phyloP scores from a whole-genome alignment of 2,113 vertebrate species.

The Xenus cinereus region DNA sequence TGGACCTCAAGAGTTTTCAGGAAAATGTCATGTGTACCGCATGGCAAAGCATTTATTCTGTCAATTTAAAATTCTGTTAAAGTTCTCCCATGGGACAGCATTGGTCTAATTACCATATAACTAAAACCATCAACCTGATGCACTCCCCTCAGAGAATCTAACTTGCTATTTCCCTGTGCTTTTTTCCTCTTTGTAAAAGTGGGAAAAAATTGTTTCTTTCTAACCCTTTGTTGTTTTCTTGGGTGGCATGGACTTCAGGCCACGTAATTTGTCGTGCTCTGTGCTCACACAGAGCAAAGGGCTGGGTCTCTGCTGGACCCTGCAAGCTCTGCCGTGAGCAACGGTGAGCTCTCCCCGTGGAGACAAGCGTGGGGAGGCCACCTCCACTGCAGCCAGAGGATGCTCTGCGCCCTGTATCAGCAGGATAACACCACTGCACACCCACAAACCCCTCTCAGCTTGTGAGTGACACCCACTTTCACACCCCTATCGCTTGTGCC shows the following conservation, averaged over 20 bases:
- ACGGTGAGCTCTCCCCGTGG: background rate
- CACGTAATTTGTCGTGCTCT: background rate
- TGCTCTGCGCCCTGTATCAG: background rate
- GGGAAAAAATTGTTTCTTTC: background rate
- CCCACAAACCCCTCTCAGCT: background rate
- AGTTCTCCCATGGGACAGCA: background rate
- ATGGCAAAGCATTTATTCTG: background rate
- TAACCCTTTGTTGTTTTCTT: background rate
- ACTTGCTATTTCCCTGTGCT: background rate
- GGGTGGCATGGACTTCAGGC: background rate
- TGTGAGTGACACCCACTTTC: background rate
- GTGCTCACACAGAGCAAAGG: background rate
- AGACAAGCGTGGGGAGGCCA: background rate
- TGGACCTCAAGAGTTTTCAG: background rate
- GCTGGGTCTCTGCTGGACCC: background rate
- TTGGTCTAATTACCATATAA: background rate
- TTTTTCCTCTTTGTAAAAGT: background rate
- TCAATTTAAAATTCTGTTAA: background rate
- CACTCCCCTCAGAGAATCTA: background rate
- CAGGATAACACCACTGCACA: background rate
- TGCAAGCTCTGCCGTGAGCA: background rate
- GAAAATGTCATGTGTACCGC: background rate
- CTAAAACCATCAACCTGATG: background rate
- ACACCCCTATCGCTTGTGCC: background rate
- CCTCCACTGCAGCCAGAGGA: background rate